These are phyloP conservation scores for Mastigias papua DNA, from an alignment of 30 jellyfish, hydroid and myxozoan genomes.

Conservation along the genomic window DNA sequence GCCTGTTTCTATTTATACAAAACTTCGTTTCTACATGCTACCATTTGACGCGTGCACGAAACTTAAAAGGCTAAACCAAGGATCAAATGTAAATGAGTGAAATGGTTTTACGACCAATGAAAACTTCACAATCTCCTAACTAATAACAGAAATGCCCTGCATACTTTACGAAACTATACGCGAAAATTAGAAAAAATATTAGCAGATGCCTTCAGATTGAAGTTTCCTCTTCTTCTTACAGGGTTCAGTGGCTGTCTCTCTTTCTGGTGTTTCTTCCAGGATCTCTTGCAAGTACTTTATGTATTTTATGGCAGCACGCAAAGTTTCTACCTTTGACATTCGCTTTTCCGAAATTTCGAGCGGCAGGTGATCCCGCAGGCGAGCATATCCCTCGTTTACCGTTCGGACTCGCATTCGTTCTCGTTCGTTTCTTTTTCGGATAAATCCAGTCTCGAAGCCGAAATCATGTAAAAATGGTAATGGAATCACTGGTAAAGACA, in stretches of 20 bases:
- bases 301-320: conserved; percentile 90
- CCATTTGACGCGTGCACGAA: no score
- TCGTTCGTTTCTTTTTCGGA: conserved; percentile 93
- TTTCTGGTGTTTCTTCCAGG: conserved; percentile 40
- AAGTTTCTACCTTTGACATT: conserved; percentile 88
- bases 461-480: conserved; percentile 73
- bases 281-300: conserved; percentile 73
- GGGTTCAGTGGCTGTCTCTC: conserved; percentile 30
- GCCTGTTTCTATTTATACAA: no score
- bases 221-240: conserved; percentile 27
- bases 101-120: no score
- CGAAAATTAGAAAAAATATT: background rate
- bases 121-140: no score
- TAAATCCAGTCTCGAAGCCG: conserved; percentile 93
- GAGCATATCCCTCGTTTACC: conserved; percentile 96
- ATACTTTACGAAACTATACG: no score
- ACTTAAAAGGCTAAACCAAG: no score
- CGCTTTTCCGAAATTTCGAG: conserved; percentile 87
- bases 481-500: conserved; percentile 62
- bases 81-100: no score
- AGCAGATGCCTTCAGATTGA: background rate
- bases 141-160: no score
- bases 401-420: conserved; percentile 96
- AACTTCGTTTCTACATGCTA: no score
- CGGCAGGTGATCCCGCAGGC: conserved; percentile 90